Evolutionary conservation across 1,140 invertebrate genomes (phyloP), one percentile per base, ranked within the genome.

Genomic region (Lepidotrigona ventralis): DNA sequence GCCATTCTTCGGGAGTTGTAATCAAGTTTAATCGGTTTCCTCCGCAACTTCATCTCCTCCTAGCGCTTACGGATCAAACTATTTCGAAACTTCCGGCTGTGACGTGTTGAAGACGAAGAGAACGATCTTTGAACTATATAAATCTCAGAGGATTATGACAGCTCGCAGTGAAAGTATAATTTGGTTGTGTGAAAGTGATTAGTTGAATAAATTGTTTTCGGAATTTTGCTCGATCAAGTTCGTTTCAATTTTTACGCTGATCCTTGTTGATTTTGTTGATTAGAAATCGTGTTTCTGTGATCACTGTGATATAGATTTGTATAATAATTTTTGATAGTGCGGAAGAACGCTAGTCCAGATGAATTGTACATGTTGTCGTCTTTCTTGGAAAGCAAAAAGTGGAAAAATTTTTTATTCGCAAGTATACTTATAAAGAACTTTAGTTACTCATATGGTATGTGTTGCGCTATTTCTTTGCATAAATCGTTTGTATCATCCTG

Each of bases 11-110:
- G 26, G 0, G 11, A 26, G n/a, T 56, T 29, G 58, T 83, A 79
- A 83, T 83, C 69, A 66, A 64, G 75, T 83, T 83, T 51, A 79
- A 83, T 83, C 81, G 60, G 76, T 83, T 72, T 66, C 58, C 5
- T 76, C 2, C n/a, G 64, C 53, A 58, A 72, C 56, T 79, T 83
- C 69, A 29, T n/a, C 39, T 5, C 14, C 58, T 1, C 9, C 39
- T 46, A 8, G 39, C 68, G 15, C 8, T 21, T 23, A 9, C 19
- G 15, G 56, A 29, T 21, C 14, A 23, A 79, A 79, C 82, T 79
- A 54, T 83, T 72, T 58, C 17, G 9, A n/a, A 83, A 83, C 76
- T 83, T 73, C 21, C 33, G n/a, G 12, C 21, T 9, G 14, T n/a
- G 56, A 79, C 46, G 69, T 26, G 77, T 70, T 58, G 33, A 58